Conservation (phyloP, 2,888 invertebrate genomes). For the Dichetophora obliterata region DNA sequence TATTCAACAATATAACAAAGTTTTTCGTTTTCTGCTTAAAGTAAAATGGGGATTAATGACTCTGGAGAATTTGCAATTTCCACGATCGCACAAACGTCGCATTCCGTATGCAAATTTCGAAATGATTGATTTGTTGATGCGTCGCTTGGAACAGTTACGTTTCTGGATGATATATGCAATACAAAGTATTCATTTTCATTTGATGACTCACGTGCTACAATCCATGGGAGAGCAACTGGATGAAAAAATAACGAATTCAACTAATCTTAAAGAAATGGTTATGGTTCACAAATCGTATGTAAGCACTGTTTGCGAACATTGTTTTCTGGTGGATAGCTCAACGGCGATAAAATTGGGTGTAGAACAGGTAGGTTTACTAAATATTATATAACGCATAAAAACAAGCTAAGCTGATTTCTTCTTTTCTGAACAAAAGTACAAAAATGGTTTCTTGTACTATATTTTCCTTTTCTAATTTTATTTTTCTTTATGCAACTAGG, state of each 20-base stretch:
- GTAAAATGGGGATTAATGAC: conserved; percentile 73
- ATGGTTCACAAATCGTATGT: conserved; percentile 65
- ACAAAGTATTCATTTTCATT: conserved; percentile 71
- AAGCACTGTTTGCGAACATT: conserved; percentile 60
- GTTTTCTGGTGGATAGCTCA: conserved; percentile 58
- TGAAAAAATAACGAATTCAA: conserved; percentile 56
- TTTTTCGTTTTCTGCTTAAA: conserved; percentile 72
- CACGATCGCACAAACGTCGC: conserved; percentile 53
- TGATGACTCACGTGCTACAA: conserved; percentile 71
- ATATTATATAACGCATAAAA: background rate
- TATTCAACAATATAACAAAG: conserved; percentile 63
- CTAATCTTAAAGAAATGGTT: conserved; percentile 62
- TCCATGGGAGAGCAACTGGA: conserved; percentile 62
- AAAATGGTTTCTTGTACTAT: too few species aligned
- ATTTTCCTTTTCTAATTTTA: too few species aligned
- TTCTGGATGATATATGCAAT: conserved; percentile 73
- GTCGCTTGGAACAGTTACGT: conserved; percentile 71
- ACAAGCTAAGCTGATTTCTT: too few species aligned
- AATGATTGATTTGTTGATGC: conserved; percentile 63
- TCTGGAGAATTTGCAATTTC: conserved; percentile 70
- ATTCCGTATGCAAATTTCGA: conserved; percentile 58
- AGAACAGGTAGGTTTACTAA: conserved; percentile 55
- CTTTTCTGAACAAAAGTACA: too few species aligned
- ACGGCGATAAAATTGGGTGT: conserved; percentile 56
- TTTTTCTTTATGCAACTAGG: too few species aligned